Conservation (phyloP, 2,797 vertebrate genomes). For the Hipposideros larvatus region DNA sequence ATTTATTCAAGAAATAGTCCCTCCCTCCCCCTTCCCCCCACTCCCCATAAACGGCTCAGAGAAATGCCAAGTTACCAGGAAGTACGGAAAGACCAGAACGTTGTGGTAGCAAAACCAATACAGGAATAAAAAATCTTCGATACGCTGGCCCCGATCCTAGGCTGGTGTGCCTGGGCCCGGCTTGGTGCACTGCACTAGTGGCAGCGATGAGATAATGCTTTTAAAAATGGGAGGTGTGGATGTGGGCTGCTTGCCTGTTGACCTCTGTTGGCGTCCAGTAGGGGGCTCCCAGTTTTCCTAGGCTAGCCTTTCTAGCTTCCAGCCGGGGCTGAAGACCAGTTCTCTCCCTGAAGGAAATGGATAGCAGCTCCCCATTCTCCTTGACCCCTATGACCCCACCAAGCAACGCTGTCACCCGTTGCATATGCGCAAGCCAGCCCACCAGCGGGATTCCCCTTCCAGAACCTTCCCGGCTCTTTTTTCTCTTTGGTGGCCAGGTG, state of each 20-base stretch:
- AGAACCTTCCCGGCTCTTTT: slow-evolving; percentile 42
- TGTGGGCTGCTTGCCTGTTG: slow-evolving; percentile 36
- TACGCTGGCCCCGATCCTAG: background rate
- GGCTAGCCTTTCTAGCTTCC: background rate
- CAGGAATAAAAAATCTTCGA: background rate
- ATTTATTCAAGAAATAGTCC: background rate
- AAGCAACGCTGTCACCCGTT: background rate
- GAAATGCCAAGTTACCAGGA: slow-evolving; percentile 36
- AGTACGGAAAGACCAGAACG: background rate
- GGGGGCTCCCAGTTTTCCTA: slow-evolving; percentile 64
- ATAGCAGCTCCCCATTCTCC: background rate
- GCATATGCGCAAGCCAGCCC: background rate
- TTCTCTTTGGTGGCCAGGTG: background rate
- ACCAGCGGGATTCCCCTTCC: background rate
- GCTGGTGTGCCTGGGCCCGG: background rate
- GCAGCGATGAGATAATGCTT: slow-evolving; percentile 80
- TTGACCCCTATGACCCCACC: background rate
- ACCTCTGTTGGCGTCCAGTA: slow-evolving; percentile 38
- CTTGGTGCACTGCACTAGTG: slow-evolving; percentile 62
- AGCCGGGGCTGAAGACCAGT: background rate
- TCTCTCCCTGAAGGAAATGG: background rate
- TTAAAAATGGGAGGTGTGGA: slow-evolving; percentile 78
- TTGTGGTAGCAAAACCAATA: background rate
- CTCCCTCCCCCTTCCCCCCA: no score
- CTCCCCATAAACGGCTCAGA: background rate